Evolutionary conservation across 92 coral and sea anemone genomes (phyloP), one percentile per base, ranked within the genome.

Genomic region (Anthopleura xanthogrammica): DNA sequence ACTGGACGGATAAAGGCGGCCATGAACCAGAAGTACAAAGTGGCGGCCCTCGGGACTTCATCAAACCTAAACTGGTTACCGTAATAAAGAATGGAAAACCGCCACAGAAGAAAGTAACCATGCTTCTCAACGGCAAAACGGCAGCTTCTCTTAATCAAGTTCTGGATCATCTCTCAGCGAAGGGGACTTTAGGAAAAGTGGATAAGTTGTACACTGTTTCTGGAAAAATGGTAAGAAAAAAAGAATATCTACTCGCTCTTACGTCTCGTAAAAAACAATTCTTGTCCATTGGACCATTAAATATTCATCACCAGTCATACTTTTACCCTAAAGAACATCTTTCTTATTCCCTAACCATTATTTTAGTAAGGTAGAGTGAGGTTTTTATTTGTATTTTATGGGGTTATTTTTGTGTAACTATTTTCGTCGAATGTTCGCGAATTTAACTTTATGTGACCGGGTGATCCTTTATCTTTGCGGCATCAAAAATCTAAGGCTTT

Each of bases 41-140:
- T 12, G 54, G 77, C 64, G 92, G 90, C 71, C 88, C 87, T 81
- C 89, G 90, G 70, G 98, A 95, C 85, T 95, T 88, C 92, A 94
- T 95, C 91, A 93, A 93, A 86, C 97, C 98, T 42, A 95, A 94
- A 83, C 87, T 95, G 87, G 98, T 94, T 71, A 95, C 98, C 16
- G 94, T 95, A 58, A 92, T 95, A 73, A 95, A 95, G 90, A 89
- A 91, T 82, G 98, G 98, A 43, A 95, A 95, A 71, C 98, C 98
- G 65, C 98, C 98, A 24, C 98, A 94, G 85, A 95, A 95, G 95
- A 95, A 95, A 90, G 98, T 95, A n/a, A 95, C 98, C 88, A 95
- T 95, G 98, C 89, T 95, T 13, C 92, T 95, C 39, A 95, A 95
- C 79, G 85, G 86, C 60, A 95, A 95, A 85, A 95, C 98, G 74